phyloP scores from a whole-genome alignment of 1,140 invertebrate species.

The Druon quercuslanigerum region DNA sequence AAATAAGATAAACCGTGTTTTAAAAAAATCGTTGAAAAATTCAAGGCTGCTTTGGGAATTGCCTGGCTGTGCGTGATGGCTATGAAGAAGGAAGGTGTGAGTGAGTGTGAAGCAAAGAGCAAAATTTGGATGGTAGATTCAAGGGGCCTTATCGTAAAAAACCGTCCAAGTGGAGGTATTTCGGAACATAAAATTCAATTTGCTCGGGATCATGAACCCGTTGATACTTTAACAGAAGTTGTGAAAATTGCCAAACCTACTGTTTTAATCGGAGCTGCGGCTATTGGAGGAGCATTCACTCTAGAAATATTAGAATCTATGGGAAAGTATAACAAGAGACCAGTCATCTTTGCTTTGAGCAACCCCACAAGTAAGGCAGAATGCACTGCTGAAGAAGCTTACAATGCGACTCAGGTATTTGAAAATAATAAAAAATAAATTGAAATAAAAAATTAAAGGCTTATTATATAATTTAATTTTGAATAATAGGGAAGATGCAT shows the following conservation, averaged over 20 bases:
- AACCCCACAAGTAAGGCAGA: constrained; percentile 98
- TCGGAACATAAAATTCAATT: constrained; percentile 86
- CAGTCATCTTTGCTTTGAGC: constrained; percentile 96
- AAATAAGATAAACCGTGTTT: constrained; percentile 30
- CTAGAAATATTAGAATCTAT: constrained; percentile 88
- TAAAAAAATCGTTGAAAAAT: constrained; percentile 25
- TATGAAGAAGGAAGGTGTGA: constrained; percentile 88
- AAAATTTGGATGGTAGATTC: constrained; percentile 86
- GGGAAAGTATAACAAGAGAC: constrained; percentile 84
- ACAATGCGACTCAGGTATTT: constrained; percentile 86
- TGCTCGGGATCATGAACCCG: constrained; percentile 82
- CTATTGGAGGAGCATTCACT: constrained; percentile 90
- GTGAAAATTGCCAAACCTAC: constrained; percentile 88
- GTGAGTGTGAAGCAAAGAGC: constrained; percentile 81
- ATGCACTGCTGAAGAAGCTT: constrained; percentile 97
- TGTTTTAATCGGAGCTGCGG: constrained; percentile 91
- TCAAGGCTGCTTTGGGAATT: constrained; percentile 89
- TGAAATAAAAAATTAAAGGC: background rate
- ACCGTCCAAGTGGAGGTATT: constrained; percentile 84
- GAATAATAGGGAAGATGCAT: constrained; percentile 83
- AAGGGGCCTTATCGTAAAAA: constrained; percentile 86
- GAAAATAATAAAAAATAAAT: constrained; percentile 21
- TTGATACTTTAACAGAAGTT: constrained; percentile 85
- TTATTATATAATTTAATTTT: constrained; percentile 35
- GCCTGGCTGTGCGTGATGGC: constrained; percentile 91